Evolutionary conservation across 1,140 invertebrate genomes (phyloP).

Genomic region (Ooceraea biroi): DNA sequence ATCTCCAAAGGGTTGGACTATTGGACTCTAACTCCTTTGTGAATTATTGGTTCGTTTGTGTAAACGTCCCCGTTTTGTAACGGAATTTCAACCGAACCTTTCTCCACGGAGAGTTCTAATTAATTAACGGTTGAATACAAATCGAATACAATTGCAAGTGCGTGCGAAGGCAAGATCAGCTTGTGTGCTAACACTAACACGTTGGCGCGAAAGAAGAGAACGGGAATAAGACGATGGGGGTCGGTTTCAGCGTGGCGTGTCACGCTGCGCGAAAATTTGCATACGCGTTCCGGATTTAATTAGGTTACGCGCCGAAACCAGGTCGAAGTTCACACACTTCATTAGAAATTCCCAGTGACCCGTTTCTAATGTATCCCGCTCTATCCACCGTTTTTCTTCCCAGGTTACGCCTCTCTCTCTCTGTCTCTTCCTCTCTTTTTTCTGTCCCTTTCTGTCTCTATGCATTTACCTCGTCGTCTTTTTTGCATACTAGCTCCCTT

Average conservation of each 20-base stretch:
- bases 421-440: too few species aligned
- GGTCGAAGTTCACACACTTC: constrained; percentile 79
- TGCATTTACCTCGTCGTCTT: background rate
- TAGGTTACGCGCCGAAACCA: constrained; percentile 77
- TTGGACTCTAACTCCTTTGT: constrained; percentile 1
- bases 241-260: constrained; percentile 64
- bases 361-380: constrained; percentile 61
- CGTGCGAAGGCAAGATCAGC: constrained; percentile 54
- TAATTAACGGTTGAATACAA: constrained; percentile 69
- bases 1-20: background rate
- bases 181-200: constrained; percentile 7
- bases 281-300: constrained; percentile 78
- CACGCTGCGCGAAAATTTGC: constrained; percentile 78
- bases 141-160: constrained; percentile 56
- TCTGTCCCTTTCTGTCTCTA: background rate
- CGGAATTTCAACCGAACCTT: constrained; percentile 42
- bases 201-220: constrained; percentile 22
- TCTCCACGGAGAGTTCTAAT: constrained; percentile 64
- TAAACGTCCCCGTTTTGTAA: constrained; percentile 47
- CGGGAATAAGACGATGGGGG: constrained; percentile 61
- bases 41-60: constrained; percentile 21
- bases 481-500: background rate
- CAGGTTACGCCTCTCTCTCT: constrained; percentile 42
- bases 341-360: constrained; percentile 77
- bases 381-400: constrained; percentile 57